Evolutionary conservation across 1,140 invertebrate genomes (phyloP), one percentile per base, ranked within the genome.

Genomic region (Cotesia chilonis): DNA sequence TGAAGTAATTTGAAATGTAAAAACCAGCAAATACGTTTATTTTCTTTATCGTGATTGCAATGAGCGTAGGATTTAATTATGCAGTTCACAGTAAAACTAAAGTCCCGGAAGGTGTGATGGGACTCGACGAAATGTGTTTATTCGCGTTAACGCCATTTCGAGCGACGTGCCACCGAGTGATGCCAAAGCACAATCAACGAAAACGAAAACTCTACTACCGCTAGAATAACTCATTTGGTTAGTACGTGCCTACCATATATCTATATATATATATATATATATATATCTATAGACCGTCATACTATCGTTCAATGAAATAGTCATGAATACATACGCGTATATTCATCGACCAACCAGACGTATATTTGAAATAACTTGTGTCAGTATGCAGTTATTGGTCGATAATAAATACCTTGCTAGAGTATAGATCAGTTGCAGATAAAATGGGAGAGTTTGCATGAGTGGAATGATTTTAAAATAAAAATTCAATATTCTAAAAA

Each of bases 111-210:
- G 83, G 84, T 82, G 83, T 81, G 78, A 82, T 76, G 75, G 75
- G 76, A 79, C 77, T 79, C 77, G 69, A 73, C 72, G 74, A 80
- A 80, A 81, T 83, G 83, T 85, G 84, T 85, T 86, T 84, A 85
- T 83, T 84, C 79, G 79, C 78, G 81, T 85, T 83, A 84, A 83
- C 82, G 77, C 83, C 78, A 80, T 74, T 77, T 75, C 79, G 77
- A 75, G 73, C 74, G 71, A 74, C 75, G 74, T 75, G 68, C 64
- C 61, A 57, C 68, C 17, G 54, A 68, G 28, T 17, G 47, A 73
- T 63, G 67, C 61, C 61, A 74, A 72, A 70, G 36, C 59, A 66
- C 70, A 75, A 68, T 52, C 38, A 70, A 20, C 28, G 41, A 36
- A 41, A 70, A 20, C 28, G 41, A 36, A 41, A 14, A 65, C 37